Evolutionary conservation across 2,888 invertebrate genomes (phyloP), one percentile per base, ranked within the genome.

Genomic region (Baronia brevicornis): DNA sequence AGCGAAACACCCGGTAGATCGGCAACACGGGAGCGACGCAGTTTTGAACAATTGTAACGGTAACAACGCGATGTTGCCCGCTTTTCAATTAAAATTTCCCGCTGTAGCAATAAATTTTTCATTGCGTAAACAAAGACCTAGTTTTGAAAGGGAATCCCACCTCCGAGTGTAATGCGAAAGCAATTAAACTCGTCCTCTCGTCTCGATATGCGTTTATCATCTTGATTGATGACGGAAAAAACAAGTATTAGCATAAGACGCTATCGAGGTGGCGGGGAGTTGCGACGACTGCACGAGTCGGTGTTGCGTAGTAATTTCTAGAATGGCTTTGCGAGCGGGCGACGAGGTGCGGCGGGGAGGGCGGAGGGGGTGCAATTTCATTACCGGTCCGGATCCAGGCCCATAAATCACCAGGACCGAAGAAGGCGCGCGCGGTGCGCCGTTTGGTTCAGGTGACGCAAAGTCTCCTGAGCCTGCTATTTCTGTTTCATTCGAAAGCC

Each of bases 361-460:
- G 22, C 60, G 58, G 67, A 65, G 77, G 80, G 85, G 84, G 79
- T 82, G 82, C 85, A 80, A 82, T 80, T 77, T 84, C 80, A 78
- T 79, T 84, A 80, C 82, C 84, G 75, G 84, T 75, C 80, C 84
- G 84, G 84, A 85, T 85, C 78, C 77, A 68, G 64, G 74, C 60
- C 68, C 77, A 80, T 85, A 85, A 85, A 86, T 85, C 85, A 85
- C 84, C 78, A 73, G 69, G 72, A 67, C 86, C 85, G 84, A 86
- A 84, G 79, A 77, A 82, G 80, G 75, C 70, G 67, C 70, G 46
- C 63, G 55, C 67, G 67, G 61, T 59, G 66, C 68, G 61, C 66
- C 70, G 80, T 80, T 78, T 79, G 77, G 86, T 85, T 87, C 80
- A 77, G 84, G 84, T 84, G 84, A 78, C 79, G 86, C 64, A 60